These are phyloP conservation scores for Triops cancriformis DNA, from an alignment of 1,140 invertebrate genomes.

Conservation along the genomic window DNA sequence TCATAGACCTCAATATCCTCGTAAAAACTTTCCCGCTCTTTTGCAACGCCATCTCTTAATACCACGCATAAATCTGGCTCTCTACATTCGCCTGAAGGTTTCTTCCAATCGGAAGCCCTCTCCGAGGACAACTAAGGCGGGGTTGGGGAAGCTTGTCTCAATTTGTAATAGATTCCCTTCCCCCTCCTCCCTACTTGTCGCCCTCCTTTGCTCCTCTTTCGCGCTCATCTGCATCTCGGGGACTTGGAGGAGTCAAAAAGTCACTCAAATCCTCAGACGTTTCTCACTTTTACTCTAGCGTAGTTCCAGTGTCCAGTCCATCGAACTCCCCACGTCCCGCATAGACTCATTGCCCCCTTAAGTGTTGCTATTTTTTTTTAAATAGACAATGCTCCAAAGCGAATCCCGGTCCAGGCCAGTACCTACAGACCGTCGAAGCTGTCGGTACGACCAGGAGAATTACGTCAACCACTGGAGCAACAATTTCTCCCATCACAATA, in stretches of 20 bases:
- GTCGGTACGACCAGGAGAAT: constrained; percentile 8
- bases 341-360: too few species aligned
- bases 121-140: background rate
- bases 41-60: too few species aligned
- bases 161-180: constrained; percentile 2
- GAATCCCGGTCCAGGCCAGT: background rate
- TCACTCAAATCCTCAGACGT: background rate
- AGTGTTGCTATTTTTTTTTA: too few species aligned
- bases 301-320: background rate
- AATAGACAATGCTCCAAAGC: background rate
- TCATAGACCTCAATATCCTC: too few species aligned
- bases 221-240: background rate
- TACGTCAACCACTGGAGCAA: background rate
- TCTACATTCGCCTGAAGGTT: background rate
- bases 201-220: background rate
- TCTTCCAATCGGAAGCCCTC: background rate
- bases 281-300: background rate
- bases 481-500: background rate
- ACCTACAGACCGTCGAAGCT: background rate
- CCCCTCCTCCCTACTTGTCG: background rate
- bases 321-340: background rate
- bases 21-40: too few species aligned
- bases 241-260: background rate
- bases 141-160: background rate
- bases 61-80: background rate